Base-by-base conservation (phyloP, 2,888 invertebrate species). In the Diploptera punctata region DNA sequence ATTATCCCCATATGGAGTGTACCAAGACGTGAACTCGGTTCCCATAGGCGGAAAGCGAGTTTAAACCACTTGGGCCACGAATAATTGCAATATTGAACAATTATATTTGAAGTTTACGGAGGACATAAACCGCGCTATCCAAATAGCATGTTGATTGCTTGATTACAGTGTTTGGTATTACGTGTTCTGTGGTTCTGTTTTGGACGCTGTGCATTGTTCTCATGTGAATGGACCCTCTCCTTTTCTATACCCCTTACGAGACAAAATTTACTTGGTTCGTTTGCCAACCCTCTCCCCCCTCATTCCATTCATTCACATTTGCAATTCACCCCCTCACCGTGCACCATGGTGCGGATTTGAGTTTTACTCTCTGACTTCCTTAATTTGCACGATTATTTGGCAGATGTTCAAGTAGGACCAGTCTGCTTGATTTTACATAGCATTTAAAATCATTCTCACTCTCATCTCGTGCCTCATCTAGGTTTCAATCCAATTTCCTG, bases 211-310 rank as follows among this genome's bases (percentile, higher is more conserved):
- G 57, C 31, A 29, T 57, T 57, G 57, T 57, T 57, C 57, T 21
- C n/a, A n/a, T 26, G 57, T 57, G 57, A 57, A 57, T 57, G 57
- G 57, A 57, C 57, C 16, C 57, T 29, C 16, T 47, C 29, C 44
- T 18, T 29, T 47, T 47, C 44, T 65, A 21, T n/a, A n/a, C 24
- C 65, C 65, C 65, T 47, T 10, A 26, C 47, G 47, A 44, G 47
- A 65, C 57, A 57, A 69, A 69, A 69, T 69, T 69, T 69, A 69
- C 60, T 69, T 60, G 69, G 60, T 69, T 69, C 69, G 69, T 60
- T 69, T 69, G 69, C 29, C 57, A 44, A 60, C 29, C 24, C 44
- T 10, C 18, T 18, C 9, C 29, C 13, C 43, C 24, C 38, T 43
- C 4, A 24, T 49, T 16, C 49, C 31, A 68, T 60, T 43, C 68